Evolutionary conservation across 2,797 vertebrate genomes (phyloP).

Genomic region (Sebastes minor): DNA sequence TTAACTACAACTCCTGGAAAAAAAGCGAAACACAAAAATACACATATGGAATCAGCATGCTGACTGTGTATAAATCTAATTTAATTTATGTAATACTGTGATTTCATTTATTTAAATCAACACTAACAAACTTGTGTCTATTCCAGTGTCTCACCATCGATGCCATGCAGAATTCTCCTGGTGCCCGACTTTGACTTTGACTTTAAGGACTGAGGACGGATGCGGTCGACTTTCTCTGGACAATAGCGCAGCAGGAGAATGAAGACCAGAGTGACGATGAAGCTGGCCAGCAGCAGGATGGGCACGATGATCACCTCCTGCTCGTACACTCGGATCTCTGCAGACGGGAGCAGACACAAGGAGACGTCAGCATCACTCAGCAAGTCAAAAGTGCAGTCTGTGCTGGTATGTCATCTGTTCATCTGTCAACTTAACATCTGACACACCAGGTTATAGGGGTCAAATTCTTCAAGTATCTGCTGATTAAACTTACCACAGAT

Average conservation of each 20-base stretch:
- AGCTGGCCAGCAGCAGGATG: constrained; percentile 83
- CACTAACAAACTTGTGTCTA: neutral
- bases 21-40: neutral
- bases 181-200: neutral
- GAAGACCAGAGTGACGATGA: constrained; percentile 85
- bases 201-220: constrained; percentile 40
- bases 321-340: constrained; percentile 83
- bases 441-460: neutral
- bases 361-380: neutral
- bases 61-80: neutral
- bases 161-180: constrained; percentile 78
- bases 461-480: neutral
- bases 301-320: constrained; percentile 92
- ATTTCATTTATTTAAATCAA: neutral
- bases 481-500: constrained; percentile 76
- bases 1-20: neutral
- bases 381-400: neutral
- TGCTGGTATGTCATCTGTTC: neutral
- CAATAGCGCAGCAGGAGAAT: constrained; percentile 85
- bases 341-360: neutral
- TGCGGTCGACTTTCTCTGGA: constrained; percentile 77
- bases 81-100: neutral
- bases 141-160: constrained; percentile 75
- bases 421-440: neutral
- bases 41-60: neutral